These are phyloP conservation scores for Chlorops oryzae DNA, from an alignment of 1,140 invertebrate genomes.

Conservation along the genomic window DNA sequence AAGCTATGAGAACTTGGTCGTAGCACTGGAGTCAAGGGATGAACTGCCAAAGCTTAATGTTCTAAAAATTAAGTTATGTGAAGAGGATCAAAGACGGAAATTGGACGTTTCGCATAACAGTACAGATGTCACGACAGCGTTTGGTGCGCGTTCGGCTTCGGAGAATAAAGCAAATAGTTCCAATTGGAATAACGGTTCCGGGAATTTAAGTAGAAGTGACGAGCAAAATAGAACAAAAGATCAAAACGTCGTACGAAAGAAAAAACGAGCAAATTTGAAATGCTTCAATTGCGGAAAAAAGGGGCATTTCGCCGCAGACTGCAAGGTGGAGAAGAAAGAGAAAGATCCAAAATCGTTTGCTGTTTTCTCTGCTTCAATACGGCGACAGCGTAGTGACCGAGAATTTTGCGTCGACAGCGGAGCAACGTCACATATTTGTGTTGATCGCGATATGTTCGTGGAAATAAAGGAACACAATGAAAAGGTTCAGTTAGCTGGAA, in stretches of 20 bases:
- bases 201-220: too few species aligned
- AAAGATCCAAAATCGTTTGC: neutral
- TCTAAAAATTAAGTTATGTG: slow-evolving; percentile 11
- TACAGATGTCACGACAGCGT: neutral
- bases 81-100: slow-evolving; percentile 12
- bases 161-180: neutral
- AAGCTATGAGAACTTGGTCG: slow-evolving; percentile 14
- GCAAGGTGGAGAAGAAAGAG: neutral
- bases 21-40: slow-evolving; percentile 15
- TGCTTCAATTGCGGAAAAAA: neutral
- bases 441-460: neutral
- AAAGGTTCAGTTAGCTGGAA: slow-evolving; percentile 5
- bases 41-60: slow-evolving; percentile 6
- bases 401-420: slow-evolving; percentile 11
- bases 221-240: neutral
- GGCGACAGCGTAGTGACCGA: neutral
- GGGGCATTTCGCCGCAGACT: neutral
- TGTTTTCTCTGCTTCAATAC: neutral
- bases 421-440: slow-evolving; percentile 10
- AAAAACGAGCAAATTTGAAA: too few species aligned
- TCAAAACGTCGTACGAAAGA: too few species aligned
- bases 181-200: neutral
- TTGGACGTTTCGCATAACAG: neutral
- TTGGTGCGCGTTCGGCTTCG: neutral
- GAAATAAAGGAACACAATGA: neutral